Percentiles rank a stretch among this genome's conserved stretches.
Evolutionary conservation across 92 coral and sea anemone species (phyloP).

Genomic region (Palythoa heliodiscus): DNA sequence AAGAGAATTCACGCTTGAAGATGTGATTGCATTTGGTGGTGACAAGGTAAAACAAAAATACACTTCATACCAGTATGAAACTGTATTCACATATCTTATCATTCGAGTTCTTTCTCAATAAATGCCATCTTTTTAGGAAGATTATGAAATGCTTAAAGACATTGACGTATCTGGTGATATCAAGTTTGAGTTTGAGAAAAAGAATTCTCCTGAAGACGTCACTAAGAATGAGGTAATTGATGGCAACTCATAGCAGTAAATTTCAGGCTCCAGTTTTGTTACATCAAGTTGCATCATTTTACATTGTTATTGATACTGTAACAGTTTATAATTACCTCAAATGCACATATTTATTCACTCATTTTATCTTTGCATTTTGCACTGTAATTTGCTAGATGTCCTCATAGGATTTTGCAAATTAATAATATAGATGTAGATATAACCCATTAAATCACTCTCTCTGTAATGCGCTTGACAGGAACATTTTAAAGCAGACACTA

Average conservation of each 20-base stretch:
- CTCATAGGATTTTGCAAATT: too few species aligned
- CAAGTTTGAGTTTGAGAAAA: constrained; percentile 29
- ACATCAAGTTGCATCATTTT: neutral
- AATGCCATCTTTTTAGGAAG: constrained; percentile 59
- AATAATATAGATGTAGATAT: too few species aligned
- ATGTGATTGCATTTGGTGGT: constrained; percentile 90
- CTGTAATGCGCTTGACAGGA: too few species aligned
- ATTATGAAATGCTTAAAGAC: constrained; percentile 87
- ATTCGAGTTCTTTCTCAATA: neutral
- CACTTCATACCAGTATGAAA: neutral
- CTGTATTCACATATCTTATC: neutral
- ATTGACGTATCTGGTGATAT: constrained; percentile 58
- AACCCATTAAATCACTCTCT: neutral
- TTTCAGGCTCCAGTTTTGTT: neutral
- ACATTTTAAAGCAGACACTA: too few species aligned
- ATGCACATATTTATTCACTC: too few species aligned
- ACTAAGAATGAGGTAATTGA: constrained; percentile 53
- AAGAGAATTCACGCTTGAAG: constrained; percentile 65
- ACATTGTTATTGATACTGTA: neutral
- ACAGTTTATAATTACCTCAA: too few species aligned
- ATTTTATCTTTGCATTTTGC: too few species aligned
- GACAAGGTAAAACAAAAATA: constrained; percentile 72
- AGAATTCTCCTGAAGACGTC: constrained; percentile 18
- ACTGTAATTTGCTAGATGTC: too few species aligned
- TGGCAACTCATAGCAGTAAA: neutral